Evolutionary conservation across 2,888 invertebrate species (phyloP).

Genomic region (Acrocyrtus sp.): DNA sequence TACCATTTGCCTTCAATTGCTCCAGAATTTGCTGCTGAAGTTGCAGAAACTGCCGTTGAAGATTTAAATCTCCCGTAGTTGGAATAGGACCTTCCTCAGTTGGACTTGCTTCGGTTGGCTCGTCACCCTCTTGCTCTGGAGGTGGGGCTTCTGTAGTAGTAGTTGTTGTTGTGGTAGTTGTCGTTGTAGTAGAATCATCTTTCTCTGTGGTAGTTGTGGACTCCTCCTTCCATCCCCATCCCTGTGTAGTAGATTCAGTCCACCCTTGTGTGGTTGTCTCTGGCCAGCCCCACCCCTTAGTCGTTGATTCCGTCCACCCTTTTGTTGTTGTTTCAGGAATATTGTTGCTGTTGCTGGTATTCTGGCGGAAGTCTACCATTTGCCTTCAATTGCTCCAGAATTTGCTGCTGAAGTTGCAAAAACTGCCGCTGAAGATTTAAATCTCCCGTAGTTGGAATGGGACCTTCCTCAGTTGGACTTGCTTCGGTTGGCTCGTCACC

Average conservation of each 20-base stretch:
- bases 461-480: slow-evolving; percentile 17
- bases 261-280: too few species aligned
- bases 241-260: slow-evolving; percentile 18
- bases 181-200: too few species aligned
- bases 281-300: slow-evolving; percentile 36
- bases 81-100: slow-evolving; percentile 22
- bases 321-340: too few species aligned
- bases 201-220: too few species aligned
- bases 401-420: slow-evolving; percentile 17
- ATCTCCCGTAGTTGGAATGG: too few species aligned
- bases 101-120: not conserved
- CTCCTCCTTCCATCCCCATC: not conserved
- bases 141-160: slow-evolving; percentile 11
- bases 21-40: slow-evolving; percentile 18
- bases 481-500: slow-evolving; percentile 4
- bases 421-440: slow-evolving; percentile 26
- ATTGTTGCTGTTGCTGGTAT: not conserved
- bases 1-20: slow-evolving; percentile 15
- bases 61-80: too few species aligned
- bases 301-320: too few species aligned
- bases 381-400: slow-evolving; percentile 13
- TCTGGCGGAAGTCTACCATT: not conserved
- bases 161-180: slow-evolving; percentile 28
- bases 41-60: slow-evolving; percentile 17
- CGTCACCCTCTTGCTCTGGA: slow-evolving; percentile 5